Base-by-base conservation (phyloP, 2,888 invertebrate species). In the Xestoiulus laeticollis region DNA sequence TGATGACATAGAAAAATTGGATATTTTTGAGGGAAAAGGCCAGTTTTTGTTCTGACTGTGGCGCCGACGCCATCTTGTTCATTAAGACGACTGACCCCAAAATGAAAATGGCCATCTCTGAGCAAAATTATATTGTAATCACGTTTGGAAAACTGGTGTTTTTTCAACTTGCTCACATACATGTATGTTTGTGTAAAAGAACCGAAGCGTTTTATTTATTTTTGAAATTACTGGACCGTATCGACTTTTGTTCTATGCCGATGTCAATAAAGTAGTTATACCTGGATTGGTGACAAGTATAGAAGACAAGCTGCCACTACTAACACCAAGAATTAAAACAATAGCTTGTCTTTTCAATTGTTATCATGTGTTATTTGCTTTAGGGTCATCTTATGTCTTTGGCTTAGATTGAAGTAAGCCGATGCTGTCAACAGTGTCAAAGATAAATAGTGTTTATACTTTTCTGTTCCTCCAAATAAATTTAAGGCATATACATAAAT, bases 1-100 rank as follows among this genome's bases (percentile, higher is more conserved):
- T 43, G 85, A 44, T 85, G 85, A 85, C 48, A 48, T 48, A 86
- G 32, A 48, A 48, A 44, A 85, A 53, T 86, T 26, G 2, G 86
- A 48, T 26, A 86, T 44, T 48, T n/a, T 48, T 14, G 16, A 48
- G 5, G 44, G 85, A 44, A 38, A 85, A 44, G 85, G 43, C 53
- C 78, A 78, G 78, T 78, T 78, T 78, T 78, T 78, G 78, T 30
- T 78, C 14, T n/a, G 26, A 78, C 30, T 26, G 78, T 78, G 78
- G 30, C 68, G 68, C 68, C 68, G 68, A 1, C 78, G 44, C 86
- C 44, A 44, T 86, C 53, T 85, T 44, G 26, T 12, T 85, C 85
- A 26, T 38, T 38, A 44, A 22, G 26, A 48, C 26, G 44, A 48
- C 48, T 32, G 43, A 86, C 48, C 48, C 86, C 48, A 53, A 86